Conservation (phyloP, 2,113 vertebrate genomes). For the Natator depressus region DNA sequence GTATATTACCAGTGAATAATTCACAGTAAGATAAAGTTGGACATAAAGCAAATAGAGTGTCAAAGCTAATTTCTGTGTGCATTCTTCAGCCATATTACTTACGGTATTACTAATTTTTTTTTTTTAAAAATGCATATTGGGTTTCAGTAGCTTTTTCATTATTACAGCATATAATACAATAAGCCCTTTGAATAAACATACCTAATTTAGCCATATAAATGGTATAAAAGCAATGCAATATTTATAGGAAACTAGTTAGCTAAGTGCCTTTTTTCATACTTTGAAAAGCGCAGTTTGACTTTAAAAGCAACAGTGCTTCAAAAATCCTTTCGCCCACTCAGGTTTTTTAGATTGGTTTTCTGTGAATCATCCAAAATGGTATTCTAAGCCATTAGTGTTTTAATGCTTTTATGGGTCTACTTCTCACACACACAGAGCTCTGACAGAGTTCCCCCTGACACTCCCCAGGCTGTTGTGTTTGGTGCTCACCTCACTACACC, state of each 20-base stretch:
- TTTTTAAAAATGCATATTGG: conserved; percentile 69
- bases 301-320: neutral
- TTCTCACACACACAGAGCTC: neutral
- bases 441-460: neutral
- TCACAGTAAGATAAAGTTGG: conserved; percentile 86
- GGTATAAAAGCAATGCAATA: conserved; percentile 26
- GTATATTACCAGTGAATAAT: conserved; percentile 92
- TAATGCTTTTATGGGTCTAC: neutral
- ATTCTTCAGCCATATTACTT: conserved; percentile 89
- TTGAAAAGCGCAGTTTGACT: neutral
- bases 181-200: conserved; percentile 54
- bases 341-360: neutral
- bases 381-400: neutral
- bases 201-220: conserved; percentile 24
- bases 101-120: conserved; percentile 82
- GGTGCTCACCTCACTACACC: neutral
- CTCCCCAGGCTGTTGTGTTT: neutral
- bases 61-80: conserved; percentile 89
- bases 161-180: conserved; percentile 55
- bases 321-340: neutral
- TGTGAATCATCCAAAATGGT: neutral
- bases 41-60: conserved; percentile 94
- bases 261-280: neutral
- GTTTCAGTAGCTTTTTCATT: conserved; percentile 63
- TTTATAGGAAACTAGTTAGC: neutral